Percentiles rank a stretch among this genome's conserved stretches.
These are phyloP conservation scores for Xyliphius kryptos DNA, from an alignment of 2,113 vertebrate species.

Conservation along the genomic window DNA sequence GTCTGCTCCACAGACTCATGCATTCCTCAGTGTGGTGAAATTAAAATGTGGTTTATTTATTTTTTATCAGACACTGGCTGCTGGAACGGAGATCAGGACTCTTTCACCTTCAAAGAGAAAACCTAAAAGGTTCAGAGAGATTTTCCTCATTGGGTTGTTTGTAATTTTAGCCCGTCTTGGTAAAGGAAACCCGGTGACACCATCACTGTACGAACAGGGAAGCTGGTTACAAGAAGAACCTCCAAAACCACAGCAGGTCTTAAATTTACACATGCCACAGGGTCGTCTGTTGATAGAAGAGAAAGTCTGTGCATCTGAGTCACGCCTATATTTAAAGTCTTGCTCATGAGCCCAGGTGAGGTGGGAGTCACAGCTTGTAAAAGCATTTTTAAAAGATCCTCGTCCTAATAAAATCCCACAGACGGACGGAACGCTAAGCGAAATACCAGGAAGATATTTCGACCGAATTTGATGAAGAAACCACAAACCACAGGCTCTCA, in stretches of 20 bases:
- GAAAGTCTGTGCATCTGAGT: constrained; percentile 23
- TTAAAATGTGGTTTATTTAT: not conserved
- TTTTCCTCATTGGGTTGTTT: not conserved
- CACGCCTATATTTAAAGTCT: constrained; percentile 35
- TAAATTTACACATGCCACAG: not conserved
- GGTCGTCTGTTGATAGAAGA: not conserved
- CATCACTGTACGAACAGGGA: constrained; percentile 9
- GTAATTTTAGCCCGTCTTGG: not conserved
- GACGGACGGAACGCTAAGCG: not conserved
- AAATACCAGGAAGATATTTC: constrained; percentile 9
- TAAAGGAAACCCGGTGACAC: constrained; percentile 24
- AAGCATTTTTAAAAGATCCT: too few species aligned
- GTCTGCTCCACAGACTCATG: not conserved
- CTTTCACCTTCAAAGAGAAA: constrained; percentile 2
- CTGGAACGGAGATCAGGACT: constrained; percentile 35
- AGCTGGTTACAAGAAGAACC: not conserved
- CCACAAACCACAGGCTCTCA: constrained; percentile 5
- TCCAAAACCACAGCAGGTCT: not conserved
- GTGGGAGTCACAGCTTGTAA: not conserved
- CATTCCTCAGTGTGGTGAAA: not conserved
- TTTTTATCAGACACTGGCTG: constrained; percentile 40
- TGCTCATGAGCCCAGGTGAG: constrained; percentile 6
- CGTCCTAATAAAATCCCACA: too few species aligned
- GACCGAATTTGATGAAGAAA: not conserved
- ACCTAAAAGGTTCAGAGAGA: not conserved